These are phyloP conservation scores for Sebastes reedi DNA, from an alignment of 2,797 vertebrate genomes.

Conservation along the genomic window DNA sequence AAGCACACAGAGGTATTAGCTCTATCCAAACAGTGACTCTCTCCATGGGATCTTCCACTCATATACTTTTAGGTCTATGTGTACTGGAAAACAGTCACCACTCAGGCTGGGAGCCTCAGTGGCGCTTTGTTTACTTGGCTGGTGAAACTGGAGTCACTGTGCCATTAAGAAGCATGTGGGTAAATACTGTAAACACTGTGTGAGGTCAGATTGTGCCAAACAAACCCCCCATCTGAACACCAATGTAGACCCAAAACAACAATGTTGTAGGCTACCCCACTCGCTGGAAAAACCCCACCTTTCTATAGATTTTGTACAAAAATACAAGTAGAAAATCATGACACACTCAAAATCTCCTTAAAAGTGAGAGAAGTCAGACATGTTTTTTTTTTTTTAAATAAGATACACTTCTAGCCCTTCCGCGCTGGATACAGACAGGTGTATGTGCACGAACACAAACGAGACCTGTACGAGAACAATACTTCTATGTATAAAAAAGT, in stretches of 20 bases:
- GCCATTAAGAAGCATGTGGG: slow-evolving; percentile 99
- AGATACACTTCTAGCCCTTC: slow-evolving; percentile 99
- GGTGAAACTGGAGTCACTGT: slow-evolving; percentile 92
- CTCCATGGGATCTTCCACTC: slow-evolving; percentile 70
- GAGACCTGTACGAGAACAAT: slow-evolving; percentile 89
- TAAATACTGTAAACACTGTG: slow-evolving; percentile 99
- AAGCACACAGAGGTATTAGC: slow-evolving; percentile 98
- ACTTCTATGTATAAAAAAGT: slow-evolving; percentile 87
- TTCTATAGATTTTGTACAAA: slow-evolving; percentile 99
- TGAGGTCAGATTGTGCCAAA: slow-evolving; percentile 95
- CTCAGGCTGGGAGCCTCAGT: slow-evolving; percentile 75
- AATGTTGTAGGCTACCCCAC: slow-evolving; percentile 89
- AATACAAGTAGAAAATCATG: slow-evolving; percentile 99
- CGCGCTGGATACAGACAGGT: slow-evolving; percentile 97
- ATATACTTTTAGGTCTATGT: slow-evolving; percentile 72
- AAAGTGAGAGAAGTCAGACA: slow-evolving; percentile 97
- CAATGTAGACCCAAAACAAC: slow-evolving; percentile 93
- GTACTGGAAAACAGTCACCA: slow-evolving; percentile 74
- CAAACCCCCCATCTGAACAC: slow-evolving; percentile 89
- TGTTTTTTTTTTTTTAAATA: slow-evolving; percentile 87
- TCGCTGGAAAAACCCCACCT: slow-evolving; percentile 86
- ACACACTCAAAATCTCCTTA: slow-evolving; percentile 96
- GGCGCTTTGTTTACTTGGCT: slow-evolving; percentile 80
- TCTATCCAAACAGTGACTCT: slow-evolving; percentile 86
- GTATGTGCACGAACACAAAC: slow-evolving; percentile 86